Percentiles rank a stretch among this genome's conserved stretches.
Evolutionary conservation across 2,888 invertebrate genomes (phyloP).

Genomic region (Pammene aurita): DNA sequence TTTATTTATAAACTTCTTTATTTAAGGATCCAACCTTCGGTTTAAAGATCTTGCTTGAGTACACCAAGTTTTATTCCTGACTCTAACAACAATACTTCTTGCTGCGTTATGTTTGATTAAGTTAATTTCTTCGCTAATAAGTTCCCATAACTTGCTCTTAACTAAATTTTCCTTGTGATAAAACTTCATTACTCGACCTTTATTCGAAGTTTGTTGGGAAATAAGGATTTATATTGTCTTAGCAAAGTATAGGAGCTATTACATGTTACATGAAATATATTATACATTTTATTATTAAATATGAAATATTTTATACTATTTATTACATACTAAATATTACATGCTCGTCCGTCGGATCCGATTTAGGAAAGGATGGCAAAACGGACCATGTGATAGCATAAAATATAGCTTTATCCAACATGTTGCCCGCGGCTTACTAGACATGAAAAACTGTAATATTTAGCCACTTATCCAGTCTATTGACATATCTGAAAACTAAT

Average conservation of each 20-base stretch:
- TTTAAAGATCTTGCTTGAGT: background rate
- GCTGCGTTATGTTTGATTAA: slow-evolving; percentile 34
- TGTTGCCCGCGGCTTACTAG: too few relatives aligned
- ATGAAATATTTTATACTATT: too few relatives aligned
- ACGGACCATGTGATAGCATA: too few relatives aligned
- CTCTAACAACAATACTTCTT: slow-evolving; percentile 14
- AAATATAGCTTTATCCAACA: too few relatives aligned
- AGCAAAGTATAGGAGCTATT: background rate
- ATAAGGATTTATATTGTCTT: slow-evolving; percentile 14
- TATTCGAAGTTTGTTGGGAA: slow-evolving; percentile 40
- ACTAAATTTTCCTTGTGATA: slow-evolving; percentile 42
- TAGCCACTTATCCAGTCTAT: too few relatives aligned
- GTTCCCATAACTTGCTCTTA: slow-evolving; percentile 40
- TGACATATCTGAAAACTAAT: too few relatives aligned
- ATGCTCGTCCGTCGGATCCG: too few relatives aligned
- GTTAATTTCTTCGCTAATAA: slow-evolving; percentile 33
- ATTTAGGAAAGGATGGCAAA: too few relatives aligned
- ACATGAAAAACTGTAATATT: background rate
- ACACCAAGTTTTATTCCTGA: background rate
- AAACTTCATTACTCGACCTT: slow-evolving; percentile 43
- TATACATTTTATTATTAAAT: too few relatives aligned
- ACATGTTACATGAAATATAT: background rate
- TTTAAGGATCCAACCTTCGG: background rate
- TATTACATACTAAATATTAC: too few relatives aligned
- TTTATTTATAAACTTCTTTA: too few relatives aligned